phyloP scores from a whole-genome alignment of 2,113 vertebrate genomes.

The Dascyllus trimaculatus region DNA sequence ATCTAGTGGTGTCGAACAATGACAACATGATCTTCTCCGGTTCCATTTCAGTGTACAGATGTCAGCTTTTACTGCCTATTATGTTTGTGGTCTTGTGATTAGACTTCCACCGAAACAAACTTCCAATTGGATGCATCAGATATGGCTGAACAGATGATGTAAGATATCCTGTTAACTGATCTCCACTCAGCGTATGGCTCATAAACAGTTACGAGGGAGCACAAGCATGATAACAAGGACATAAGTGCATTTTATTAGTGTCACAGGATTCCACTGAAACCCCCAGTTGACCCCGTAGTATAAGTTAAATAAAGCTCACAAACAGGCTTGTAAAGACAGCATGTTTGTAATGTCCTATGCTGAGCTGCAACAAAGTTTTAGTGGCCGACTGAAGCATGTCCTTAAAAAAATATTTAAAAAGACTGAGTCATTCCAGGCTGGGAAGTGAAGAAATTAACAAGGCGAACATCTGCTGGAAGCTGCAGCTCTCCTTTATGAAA shows the following conservation, averaged over 20 bases:
- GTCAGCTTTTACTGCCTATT: not conserved
- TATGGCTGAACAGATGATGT: not conserved
- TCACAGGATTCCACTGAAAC: not conserved
- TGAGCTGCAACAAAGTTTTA: slow-evolving; percentile 21
- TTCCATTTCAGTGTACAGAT: not conserved
- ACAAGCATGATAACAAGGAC: not conserved
- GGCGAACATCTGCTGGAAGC: slow-evolving; percentile 43
- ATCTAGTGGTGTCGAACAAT: slow-evolving; percentile 61
- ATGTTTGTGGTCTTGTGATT: not conserved
- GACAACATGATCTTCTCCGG: not conserved
- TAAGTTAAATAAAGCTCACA: not conserved
- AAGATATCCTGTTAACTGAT: not conserved
- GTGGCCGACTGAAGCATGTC: not conserved
- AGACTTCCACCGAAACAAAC: not conserved
- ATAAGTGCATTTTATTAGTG: not conserved
- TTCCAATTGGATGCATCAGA: not conserved
- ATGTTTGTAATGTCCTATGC: not conserved
- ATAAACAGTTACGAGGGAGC: slow-evolving; percentile 1
- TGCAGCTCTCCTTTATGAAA: slow-evolving; percentile 11
- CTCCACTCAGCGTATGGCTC: not conserved
- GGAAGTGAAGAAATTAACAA: slow-evolving; percentile 12
- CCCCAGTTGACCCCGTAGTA: not conserved
- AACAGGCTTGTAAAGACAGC: not conserved
- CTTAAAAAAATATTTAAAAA: not conserved
- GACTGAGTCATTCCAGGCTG: slow-evolving; percentile 1